phyloP scores from a whole-genome alignment of 2,888 invertebrate species.

The Archips xylosteana region DNA sequence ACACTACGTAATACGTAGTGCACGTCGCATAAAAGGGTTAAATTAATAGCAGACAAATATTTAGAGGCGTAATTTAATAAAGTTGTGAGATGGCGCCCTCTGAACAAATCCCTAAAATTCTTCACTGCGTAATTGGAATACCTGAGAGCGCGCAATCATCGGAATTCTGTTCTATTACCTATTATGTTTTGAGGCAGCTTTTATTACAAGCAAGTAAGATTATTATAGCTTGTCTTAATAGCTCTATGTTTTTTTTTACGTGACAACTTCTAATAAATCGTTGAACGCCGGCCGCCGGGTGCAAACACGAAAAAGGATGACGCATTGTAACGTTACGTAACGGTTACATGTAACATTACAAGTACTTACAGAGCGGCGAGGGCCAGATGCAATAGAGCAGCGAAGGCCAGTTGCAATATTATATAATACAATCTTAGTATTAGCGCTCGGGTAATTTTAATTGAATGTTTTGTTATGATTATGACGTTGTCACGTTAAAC shows the following conservation, averaged over 20 bases:
- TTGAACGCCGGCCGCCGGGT: too few species aligned
- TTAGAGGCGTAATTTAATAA: conserved; percentile 33
- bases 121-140: conserved; percentile 50
- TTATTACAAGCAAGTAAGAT: not conserved
- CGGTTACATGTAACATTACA: too few species aligned
- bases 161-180: conserved; percentile 46
- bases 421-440: too few species aligned
- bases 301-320: too few species aligned
- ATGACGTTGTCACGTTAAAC: too few species aligned
- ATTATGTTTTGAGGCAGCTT: conserved; percentile 39
- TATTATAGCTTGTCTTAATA: conserved; percentile 9
- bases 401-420: too few species aligned
- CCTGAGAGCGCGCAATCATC: conserved; percentile 47
- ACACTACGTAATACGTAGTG: conserved; percentile 4
- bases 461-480: too few species aligned
- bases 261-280: too few species aligned
- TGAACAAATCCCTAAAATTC: conserved; percentile 49
- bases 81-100: conserved; percentile 40
- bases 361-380: too few species aligned
- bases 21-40: not conserved
- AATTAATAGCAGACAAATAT: conserved; percentile 18
- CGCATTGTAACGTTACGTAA: too few species aligned
- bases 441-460: too few species aligned
- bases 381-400: too few species aligned
- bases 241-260: not conserved